Conservation (phyloP, 2,797 vertebrate genomes). For the Astyanax mexicanus region DNA sequence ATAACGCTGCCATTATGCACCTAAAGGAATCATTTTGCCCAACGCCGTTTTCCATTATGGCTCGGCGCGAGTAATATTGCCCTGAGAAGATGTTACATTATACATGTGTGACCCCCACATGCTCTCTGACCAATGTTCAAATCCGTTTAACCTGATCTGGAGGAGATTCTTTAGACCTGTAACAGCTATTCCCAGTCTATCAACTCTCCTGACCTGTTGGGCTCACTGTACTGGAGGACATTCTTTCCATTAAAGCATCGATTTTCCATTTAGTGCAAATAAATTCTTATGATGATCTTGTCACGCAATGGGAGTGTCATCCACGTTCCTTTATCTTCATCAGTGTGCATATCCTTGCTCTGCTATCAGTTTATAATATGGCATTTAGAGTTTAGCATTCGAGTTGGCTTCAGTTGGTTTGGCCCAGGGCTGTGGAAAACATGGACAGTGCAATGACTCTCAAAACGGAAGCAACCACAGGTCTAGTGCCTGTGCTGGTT, state of each 20-base stretch:
- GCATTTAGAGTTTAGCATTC: neutral
- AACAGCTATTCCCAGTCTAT: conserved; percentile 37
- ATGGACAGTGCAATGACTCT: too few relatives aligned
- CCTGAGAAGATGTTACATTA: conserved; percentile 28
- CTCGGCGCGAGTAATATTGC: neutral
- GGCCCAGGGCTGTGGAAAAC: too few relatives aligned
- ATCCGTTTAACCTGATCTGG: conserved; percentile 47
- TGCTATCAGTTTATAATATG: too few relatives aligned
- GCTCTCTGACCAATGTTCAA: conserved; percentile 39
- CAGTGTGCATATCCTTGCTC: neutral
- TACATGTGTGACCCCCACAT: conserved; percentile 29
- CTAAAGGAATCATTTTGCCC: conserved; percentile 12
- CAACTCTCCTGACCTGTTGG: conserved; percentile 39
- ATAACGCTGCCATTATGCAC: neutral
- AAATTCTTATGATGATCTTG: conserved; percentile 36
- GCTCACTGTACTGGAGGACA: conserved; percentile 11
- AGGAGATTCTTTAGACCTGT: conserved; percentile 18
- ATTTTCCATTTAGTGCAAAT: conserved; percentile 58
- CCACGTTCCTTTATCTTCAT: conserved; percentile 13
- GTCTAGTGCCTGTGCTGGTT: too few relatives aligned
- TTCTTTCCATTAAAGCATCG: conserved; percentile 46
- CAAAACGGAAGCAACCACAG: too few relatives aligned
- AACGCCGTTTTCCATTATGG: conserved; percentile 25
- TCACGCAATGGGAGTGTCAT: conserved; percentile 2
- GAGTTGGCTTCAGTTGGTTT: too few relatives aligned